Conservation (phyloP, 1,140 invertebrate genomes). For the Hycleus phaleratus region DNA sequence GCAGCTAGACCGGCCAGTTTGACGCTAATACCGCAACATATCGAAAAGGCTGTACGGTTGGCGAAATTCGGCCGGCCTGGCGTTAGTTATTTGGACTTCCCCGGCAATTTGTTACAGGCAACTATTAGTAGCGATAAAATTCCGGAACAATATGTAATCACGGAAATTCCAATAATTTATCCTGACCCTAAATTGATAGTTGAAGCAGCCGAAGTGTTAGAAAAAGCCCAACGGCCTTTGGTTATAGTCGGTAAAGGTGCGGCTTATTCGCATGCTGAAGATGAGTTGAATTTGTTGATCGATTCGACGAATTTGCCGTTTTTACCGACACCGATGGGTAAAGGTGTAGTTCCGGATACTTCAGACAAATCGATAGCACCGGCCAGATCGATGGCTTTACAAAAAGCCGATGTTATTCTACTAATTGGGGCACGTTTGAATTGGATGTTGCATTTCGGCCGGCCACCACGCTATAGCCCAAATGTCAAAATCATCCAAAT, state of each 20-base stretch:
- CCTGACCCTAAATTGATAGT: constrained; percentile 60
- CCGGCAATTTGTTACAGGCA: constrained; percentile 70
- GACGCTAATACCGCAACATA: constrained; percentile 76
- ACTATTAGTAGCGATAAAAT: constrained; percentile 43
- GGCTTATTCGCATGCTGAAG: constrained; percentile 74
- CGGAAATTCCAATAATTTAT: constrained; percentile 56
- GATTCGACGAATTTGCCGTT: constrained; percentile 71
- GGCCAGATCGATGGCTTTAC: constrained; percentile 77
- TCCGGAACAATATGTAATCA: constrained; percentile 40
- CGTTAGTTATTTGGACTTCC: constrained; percentile 81
- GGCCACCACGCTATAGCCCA: constrained; percentile 70
- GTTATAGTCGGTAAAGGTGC: constrained; percentile 93
- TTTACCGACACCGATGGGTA: constrained; percentile 94
- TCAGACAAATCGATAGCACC: constrained; percentile 70
- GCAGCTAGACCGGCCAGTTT: constrained; percentile 75
- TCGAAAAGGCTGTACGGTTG: constrained; percentile 85
- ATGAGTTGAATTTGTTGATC: constrained; percentile 60
- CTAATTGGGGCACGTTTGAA: constrained; percentile 88
- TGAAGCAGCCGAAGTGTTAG: constrained; percentile 60
- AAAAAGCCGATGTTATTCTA: constrained; percentile 81
- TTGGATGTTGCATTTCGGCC: constrained; percentile 97
- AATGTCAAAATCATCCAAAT: constrained; percentile 90
- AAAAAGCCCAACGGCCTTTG: constrained; percentile 68
- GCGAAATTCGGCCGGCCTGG: constrained; percentile 84
- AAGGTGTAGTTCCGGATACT: constrained; percentile 83